Evolutionary conservation across 2,797 vertebrate species (phyloP).

Genomic region (Centroberyx gerrardi): DNA sequence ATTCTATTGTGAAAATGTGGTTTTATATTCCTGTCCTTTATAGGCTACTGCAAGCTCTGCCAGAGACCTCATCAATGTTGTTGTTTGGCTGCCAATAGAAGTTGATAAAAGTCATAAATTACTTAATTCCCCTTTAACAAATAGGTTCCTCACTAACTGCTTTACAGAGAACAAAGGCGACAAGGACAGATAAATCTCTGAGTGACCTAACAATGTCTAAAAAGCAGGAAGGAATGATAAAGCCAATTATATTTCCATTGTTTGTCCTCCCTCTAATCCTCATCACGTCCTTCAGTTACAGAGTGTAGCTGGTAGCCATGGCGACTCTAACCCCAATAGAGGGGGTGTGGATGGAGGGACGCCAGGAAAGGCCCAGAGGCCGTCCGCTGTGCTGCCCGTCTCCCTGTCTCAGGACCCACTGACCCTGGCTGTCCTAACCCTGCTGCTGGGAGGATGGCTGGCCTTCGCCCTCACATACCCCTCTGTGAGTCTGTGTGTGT

Average conservation of each 20-base stretch:
- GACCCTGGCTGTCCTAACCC: constrained; percentile 79
- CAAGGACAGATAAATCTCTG: background rate
- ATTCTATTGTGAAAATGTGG: no score
- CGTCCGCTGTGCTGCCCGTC: constrained; percentile 70
- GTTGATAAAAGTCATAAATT: no score
- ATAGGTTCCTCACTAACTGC: background rate
- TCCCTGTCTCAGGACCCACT: constrained; percentile 85
- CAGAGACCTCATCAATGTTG: background rate
- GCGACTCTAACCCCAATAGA: constrained; percentile 24
- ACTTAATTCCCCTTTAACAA: background rate
- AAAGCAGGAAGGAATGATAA: background rate
- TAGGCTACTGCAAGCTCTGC: background rate
- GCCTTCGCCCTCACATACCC: constrained; percentile 84
- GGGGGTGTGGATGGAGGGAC: constrained; percentile 34
- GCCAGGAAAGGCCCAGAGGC: constrained; percentile 23
- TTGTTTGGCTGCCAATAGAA: background rate
- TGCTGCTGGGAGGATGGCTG: constrained; percentile 91
- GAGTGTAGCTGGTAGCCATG: constrained; percentile 10
- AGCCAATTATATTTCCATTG: background rate
- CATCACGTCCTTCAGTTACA: constrained; percentile 56
- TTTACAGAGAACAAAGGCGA: background rate
- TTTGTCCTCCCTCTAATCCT: background rate
- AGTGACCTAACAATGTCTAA: background rate
- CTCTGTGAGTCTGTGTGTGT: constrained; percentile 74
- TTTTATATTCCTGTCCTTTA: background rate